phyloP scores from a whole-genome alignment of 2,888 invertebrate species.

The Norana najaformis region DNA sequence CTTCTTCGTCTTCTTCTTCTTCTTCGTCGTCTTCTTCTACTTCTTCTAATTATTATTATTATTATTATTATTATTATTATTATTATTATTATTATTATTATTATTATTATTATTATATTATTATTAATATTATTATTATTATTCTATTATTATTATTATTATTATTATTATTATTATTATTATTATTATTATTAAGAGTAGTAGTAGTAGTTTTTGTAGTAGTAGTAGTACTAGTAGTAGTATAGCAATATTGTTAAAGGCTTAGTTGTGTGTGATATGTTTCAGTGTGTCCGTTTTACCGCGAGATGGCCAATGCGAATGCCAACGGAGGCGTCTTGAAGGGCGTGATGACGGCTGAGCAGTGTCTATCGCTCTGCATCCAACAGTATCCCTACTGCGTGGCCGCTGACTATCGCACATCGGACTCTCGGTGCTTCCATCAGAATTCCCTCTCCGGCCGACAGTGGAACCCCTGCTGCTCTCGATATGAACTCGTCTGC shows the following conservation, averaged over 20 bases:
- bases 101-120: too few relatives aligned
- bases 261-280: not conserved
- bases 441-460: slow-evolving; percentile 36
- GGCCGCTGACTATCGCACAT: slow-evolving; percentile 31
- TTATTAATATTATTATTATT: not conserved
- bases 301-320: slow-evolving; percentile 24
- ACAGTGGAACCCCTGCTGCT: slow-evolving; percentile 27
- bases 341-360: not conserved
- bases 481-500: slow-evolving; percentile 36
- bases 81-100: not conserved
- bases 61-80: not conserved
- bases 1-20: too few relatives aligned
- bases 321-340: slow-evolving; percentile 30
- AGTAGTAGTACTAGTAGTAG: not conserved
- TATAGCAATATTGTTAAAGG: not conserved
- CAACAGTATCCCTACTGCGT: slow-evolving; percentile 34
- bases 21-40: too few relatives aligned
- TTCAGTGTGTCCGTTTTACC: slow-evolving; percentile 20
- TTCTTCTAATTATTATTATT: too few relatives aligned
- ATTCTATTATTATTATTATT: too few relatives aligned
- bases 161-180: not conserved
- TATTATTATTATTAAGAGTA: not conserved
- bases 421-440: slow-evolving; percentile 29
- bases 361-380: slow-evolving; percentile 28
- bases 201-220: not conserved